Percentiles rank a stretch among this genome's conserved stretches.
phyloP scores from a whole-genome alignment of 53 echinoderm and acorn worm species.

The Stichopus horrens region DNA sequence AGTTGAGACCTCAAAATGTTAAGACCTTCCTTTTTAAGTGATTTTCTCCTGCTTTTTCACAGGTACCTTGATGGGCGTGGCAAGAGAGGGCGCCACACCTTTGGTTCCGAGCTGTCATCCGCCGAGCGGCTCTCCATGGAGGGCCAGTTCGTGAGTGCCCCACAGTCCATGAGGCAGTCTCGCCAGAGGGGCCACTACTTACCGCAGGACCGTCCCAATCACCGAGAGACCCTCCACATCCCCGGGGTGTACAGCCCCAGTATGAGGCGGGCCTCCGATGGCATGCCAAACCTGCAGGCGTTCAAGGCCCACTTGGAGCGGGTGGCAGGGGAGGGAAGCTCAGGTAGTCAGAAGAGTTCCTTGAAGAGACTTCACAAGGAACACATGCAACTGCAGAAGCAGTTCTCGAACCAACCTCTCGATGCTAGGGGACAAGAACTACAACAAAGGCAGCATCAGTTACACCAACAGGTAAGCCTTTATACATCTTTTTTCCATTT shows the following conservation, averaged over 20 bases:
- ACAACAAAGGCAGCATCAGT: constrained; percentile 84
- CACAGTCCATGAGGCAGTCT: constrained; percentile 51
- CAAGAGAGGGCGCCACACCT: constrained; percentile 69
- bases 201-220: constrained; percentile 62
- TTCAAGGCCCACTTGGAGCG: constrained; percentile 68
- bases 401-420: constrained; percentile 45
- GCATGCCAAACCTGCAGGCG: constrained; percentile 75
- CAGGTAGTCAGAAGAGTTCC: constrained; percentile 91
- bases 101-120: constrained; percentile 73
- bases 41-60: background rate
- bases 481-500: background rate
- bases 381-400: constrained; percentile 75
- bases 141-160: constrained; percentile 29
- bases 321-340: constrained; percentile 60
- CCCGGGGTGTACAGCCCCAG: constrained; percentile 58
- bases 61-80: constrained; percentile 72
- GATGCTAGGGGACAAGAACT: constrained; percentile 68
- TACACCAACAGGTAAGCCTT: constrained; percentile 60
- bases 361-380: constrained; percentile 95
- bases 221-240: constrained; percentile 56
- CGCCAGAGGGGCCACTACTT: constrained; percentile 57
- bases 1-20: too few species aligned
- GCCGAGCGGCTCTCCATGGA: constrained; percentile 43
- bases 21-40: background rate
- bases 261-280: constrained; percentile 80